Percentiles rank a stretch among this genome's conserved stretches.
These are phyloP conservation scores for Drosophila macrospina DNA, from an alignment of 2,888 invertebrate species.

Conservation along the genomic window DNA sequence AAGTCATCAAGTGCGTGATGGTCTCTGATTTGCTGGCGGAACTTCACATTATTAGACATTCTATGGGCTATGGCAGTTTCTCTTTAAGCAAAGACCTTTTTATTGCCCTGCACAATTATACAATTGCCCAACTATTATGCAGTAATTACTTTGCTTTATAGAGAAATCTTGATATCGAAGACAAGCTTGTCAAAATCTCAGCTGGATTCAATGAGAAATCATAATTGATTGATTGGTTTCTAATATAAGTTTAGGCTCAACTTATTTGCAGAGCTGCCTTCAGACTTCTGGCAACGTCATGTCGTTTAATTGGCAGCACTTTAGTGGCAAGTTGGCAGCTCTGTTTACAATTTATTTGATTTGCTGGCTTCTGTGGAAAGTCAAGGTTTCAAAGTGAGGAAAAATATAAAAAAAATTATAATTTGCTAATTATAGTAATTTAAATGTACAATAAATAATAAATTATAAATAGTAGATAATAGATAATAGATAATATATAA, in stretches of 20 bases:
- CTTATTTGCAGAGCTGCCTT: neutral
- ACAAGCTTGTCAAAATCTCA: neutral
- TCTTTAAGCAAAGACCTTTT: neutral
- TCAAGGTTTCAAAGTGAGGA: no score
- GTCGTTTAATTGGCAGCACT: constrained; percentile 1
- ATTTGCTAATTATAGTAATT: no score
- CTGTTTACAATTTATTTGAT: no score
- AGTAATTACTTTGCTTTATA: neutral
- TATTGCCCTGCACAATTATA: neutral
- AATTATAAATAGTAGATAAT: no score
- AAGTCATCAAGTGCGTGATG: constrained; percentile 38
- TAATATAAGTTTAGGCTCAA: neutral
- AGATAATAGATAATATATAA: no score
- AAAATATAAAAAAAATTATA: no score
- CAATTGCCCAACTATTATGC: neutral
- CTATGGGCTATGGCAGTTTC: neutral
- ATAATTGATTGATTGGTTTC: neutral
- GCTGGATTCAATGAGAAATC: neutral
- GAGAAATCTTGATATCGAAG: neutral
- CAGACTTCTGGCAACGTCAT: neutral
- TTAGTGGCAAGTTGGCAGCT: neutral
- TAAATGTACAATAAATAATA: no score
- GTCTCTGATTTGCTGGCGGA: constrained; percentile 26
- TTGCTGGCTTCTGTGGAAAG: no score
- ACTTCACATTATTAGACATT: neutral